Evolutionary conservation across 2,797 vertebrate species (phyloP), one percentile per base, ranked within the genome.

Genomic region (Smutsia gigantea): DNA sequence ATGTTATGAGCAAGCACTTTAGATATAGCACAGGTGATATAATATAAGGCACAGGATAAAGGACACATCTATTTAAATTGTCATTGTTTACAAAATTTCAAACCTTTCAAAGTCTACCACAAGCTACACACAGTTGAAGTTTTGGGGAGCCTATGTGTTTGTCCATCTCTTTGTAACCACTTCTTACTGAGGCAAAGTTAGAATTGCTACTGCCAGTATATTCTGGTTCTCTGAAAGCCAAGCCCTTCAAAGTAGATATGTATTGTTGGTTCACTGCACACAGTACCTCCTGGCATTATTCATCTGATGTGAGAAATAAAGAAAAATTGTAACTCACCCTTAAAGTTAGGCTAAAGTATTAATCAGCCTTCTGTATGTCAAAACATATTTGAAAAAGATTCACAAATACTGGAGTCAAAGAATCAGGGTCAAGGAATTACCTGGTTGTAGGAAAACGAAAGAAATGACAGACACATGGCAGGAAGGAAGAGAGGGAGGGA

Each of bases 291-390:
- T 51, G 23, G n/a, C 10, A 87, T 94, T 78, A 78, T 69, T 94
- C 42, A 86, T 66, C 77, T 75, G 49, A 64, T 71, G 7, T 71
- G 14, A 68, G 87, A 75, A 87, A 23, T 71, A 53, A 75, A 37
- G 78, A 37, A 87, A 72, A 88, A 85, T 15, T 64, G 63, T 51
- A 81, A 93, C 77, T 82, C 8, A 49, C 19, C 42, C 79, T 93
- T 68, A 71, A 86, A 89, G 64, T 85, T 66, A 72, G 19, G 68
- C 39, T 94, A 94, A 78, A 90, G 59, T 93, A 75, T 59, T 72
- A 95, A 61, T 59, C 31, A 94, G 84, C 75, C 64, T 83, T 82
- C 39, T 19, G 17, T 34, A 63, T 42, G 10, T 83, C 77, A 89
- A 94, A 95, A 82, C 25, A 27, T 23, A 94, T 83, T 86, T 49